phyloP scores from a whole-genome alignment of 2,888 invertebrate genomes.

The Dendrolimus houi region DNA sequence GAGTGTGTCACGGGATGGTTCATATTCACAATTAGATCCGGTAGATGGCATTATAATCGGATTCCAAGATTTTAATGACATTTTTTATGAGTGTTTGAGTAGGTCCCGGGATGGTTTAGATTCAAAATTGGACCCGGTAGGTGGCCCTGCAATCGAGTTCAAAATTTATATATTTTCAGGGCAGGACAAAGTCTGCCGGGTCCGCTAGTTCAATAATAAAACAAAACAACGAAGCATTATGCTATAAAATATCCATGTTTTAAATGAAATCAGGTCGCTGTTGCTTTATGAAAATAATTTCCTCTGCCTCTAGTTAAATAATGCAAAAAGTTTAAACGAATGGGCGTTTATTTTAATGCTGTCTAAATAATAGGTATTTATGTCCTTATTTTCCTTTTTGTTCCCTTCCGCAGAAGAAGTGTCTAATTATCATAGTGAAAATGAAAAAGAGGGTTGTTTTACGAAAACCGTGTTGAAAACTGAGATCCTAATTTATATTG shows the following conservation, averaged over 20 bases:
- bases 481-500: not conserved
- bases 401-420: not conserved
- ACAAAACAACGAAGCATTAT: conserved; percentile 25
- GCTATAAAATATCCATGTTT: conserved; percentile 16
- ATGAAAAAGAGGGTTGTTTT: not conserved
- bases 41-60: too few relatives aligned
- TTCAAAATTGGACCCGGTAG: too few relatives aligned
- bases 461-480: not conserved
- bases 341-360: conserved; percentile 28
- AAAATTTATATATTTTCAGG: too few relatives aligned
- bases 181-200: too few relatives aligned
- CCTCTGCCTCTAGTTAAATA: conserved; percentile 28
- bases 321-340: conserved; percentile 45
- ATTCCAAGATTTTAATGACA: too few relatives aligned
- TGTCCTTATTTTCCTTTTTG: conserved; percentile 7
- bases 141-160: too few relatives aligned
- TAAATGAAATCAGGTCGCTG: conserved; percentile 1
- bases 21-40: too few relatives aligned
- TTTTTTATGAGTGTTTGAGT: too few relatives aligned
- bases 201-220: too few relatives aligned
- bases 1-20: too few relatives aligned
- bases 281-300: conserved; percentile 3
- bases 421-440: not conserved
- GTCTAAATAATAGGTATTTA: conserved; percentile 28
- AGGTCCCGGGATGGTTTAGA: too few relatives aligned